Base-by-base conservation (phyloP, 1,140 invertebrate species). In the Gryllus bimaculatus region DNA sequence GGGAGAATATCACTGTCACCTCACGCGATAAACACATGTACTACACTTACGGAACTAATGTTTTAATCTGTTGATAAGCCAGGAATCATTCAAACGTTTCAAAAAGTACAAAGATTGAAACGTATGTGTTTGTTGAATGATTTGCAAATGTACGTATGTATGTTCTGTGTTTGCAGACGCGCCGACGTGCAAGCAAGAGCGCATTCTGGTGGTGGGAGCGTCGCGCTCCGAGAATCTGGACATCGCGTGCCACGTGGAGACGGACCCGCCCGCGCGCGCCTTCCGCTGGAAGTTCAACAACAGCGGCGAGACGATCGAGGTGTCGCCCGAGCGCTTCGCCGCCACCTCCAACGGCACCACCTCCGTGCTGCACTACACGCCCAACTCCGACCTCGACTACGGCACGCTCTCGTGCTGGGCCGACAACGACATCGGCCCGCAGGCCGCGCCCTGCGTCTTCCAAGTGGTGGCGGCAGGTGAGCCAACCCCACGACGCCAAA, bases 271-370 rank as follows among this genome's bases (percentile, higher is more conserved):
- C 15, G 94, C 93, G 20, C 89, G 90, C 82, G 92, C 90, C 83
- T 96, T 96, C 87, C 91, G 93, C 82, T 96, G 94, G 95, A 95
- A 95, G 87, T 95, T 96, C 87, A 96, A 96, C 87, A 95, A 95
- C 86, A 95, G 94, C 20, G 92, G 92, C 13, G 93, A 95, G 85
- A 94, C 93, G 47, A 85, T 94, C 76, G 93, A 95, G 85, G 91
- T 95, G 76, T 90, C 91, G 78, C 89, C 90, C 21, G 92, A 93
- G 84, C 86, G 91, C 78, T 94, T 90, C 86, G 89, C 89, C 47
- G 83, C 86, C 73, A 85, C 86, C 74, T 86, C 85, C 48, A 85
- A 85, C 79, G 91, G 91, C 80, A 91, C 90, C 81, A 88, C 89
- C 76, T 91, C 90, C 83, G 89, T 91, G 81, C 88, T 93, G 76